These are phyloP conservation scores for Cremastinae sp. DNA, from an alignment of 2,888 invertebrate species.

Conservation along the genomic window DNA sequence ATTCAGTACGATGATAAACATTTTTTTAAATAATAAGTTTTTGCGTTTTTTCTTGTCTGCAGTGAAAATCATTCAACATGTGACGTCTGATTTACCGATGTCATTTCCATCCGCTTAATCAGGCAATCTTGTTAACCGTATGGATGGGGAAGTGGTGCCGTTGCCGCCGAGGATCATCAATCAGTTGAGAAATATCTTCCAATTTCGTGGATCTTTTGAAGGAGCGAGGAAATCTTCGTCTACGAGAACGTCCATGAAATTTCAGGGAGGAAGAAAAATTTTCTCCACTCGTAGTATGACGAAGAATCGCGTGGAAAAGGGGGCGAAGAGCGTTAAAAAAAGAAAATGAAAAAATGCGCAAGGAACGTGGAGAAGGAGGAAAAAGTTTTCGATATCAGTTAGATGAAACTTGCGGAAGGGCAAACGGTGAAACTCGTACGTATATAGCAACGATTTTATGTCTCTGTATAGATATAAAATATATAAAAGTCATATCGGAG, in stretches of 20 bases:
- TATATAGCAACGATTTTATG: conserved; percentile 29
- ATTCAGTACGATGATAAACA: no score
- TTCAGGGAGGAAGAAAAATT: conserved; percentile 18
- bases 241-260: neutral
- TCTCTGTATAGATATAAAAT: conserved; percentile 1
- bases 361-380: conserved; percentile 1
- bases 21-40: no score
- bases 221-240: neutral
- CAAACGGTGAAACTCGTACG: conserved; percentile 36
- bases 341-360: conserved; percentile 62
- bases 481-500: conserved; percentile 31
- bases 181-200: conserved; percentile 33
- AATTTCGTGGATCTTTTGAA: conserved; percentile 21
- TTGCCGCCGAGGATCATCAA: conserved; percentile 29
- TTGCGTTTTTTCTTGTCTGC: no score
- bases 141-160: neutral
- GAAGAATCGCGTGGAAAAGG: conserved; percentile 33
- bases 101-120: no score
- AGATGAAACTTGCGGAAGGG: conserved; percentile 68
- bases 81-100: no score
- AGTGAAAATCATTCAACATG: no score
- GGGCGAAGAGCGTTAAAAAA: conserved; percentile 25
- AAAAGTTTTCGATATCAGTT: conserved; percentile 74
- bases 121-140: conserved; percentile 43
- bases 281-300: conserved; percentile 8